Evolutionary conservation across 2,888 invertebrate species (phyloP).

Genomic region (Acrobeloides nanus): DNA sequence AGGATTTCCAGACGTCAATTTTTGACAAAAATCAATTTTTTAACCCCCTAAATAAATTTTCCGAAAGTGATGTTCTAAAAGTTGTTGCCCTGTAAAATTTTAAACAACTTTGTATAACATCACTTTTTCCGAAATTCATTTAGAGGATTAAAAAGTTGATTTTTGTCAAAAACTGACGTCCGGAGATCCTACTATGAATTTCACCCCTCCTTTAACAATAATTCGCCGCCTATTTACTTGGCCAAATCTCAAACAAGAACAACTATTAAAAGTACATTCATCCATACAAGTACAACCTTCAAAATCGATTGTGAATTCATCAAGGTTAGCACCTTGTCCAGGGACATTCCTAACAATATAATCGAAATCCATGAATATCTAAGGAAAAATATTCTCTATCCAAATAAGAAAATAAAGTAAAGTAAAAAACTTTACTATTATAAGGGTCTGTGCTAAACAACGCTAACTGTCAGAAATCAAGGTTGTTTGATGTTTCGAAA

Average conservation of each 20-base stretch:
- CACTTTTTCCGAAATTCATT: too few species aligned
- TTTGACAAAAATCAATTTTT: too few species aligned
- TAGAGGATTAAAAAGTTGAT: too few species aligned
- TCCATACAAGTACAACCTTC: conserved; percentile 34
- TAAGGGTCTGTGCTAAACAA: background rate
- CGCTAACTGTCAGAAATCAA: background rate
- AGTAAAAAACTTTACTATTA: background rate
- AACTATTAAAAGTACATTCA: conserved; percentile 26
- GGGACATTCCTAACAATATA: conserved; percentile 21
- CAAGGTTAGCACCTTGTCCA: conserved; percentile 25
- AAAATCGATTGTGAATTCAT: conserved; percentile 25
- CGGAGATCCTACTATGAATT: too few species aligned
- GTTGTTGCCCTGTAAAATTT: background rate
- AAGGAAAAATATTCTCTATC: background rate
- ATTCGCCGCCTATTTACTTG: conserved; percentile 9
- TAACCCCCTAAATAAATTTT: too few species aligned
- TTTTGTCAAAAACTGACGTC: too few species aligned
- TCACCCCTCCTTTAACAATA: conserved; percentile 1
- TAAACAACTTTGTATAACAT: too few species aligned
- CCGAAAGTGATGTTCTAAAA: too few species aligned
- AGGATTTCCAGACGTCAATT: background rate
- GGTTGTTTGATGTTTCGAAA: too few species aligned
- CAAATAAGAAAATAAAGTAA: conserved; percentile 1
- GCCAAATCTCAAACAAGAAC: conserved; percentile 26
- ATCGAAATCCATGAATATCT: conserved; percentile 28